phyloP scores from a whole-genome alignment of 2,888 invertebrate genomes.

The Scaptomyza reducta region DNA sequence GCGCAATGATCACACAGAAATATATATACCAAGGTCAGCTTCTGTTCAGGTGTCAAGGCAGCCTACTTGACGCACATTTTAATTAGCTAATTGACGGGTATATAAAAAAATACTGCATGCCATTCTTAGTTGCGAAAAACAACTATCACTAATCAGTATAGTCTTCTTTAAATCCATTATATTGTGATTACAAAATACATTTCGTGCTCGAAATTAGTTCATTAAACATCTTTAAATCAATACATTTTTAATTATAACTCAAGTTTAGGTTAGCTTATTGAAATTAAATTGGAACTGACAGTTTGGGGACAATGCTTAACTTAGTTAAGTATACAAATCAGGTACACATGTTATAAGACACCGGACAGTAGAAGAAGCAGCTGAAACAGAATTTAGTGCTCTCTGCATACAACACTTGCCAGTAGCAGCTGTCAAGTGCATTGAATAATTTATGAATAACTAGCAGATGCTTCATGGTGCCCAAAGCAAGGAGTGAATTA shows the following conservation, averaged over 20 bases:
- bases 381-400: not conserved
- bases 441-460: slow-evolving; percentile 72
- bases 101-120: too few species aligned
- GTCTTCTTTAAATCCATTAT: too few species aligned
- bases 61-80: slow-evolving; percentile 11
- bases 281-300: not conserved
- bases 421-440: slow-evolving; percentile 71
- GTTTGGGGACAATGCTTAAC: not conserved
- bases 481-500: slow-evolving; percentile 43
- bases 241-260: not conserved
- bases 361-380: slow-evolving; percentile 18
- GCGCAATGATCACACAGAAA: slow-evolving; percentile 37
- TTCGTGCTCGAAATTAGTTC: too few species aligned
- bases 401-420: slow-evolving; percentile 45
- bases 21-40: slow-evolving; percentile 35
- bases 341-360: slow-evolving; percentile 44
- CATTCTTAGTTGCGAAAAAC: too few species aligned
- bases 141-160: too few species aligned
- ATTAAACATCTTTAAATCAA: not conserved
- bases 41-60: slow-evolving; percentile 11
- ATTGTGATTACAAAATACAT: too few species aligned
- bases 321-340: slow-evolving; percentile 31
- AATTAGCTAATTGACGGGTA: slow-evolving; percentile 37
- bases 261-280: not conserved
- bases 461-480: slow-evolving; percentile 52